Percentiles rank a stretch among this genome's conserved stretches.
These are phyloP conservation scores for Synanthedon andrenaeformis DNA, from an alignment of 2,888 invertebrate species.

Conservation along the genomic window DNA sequence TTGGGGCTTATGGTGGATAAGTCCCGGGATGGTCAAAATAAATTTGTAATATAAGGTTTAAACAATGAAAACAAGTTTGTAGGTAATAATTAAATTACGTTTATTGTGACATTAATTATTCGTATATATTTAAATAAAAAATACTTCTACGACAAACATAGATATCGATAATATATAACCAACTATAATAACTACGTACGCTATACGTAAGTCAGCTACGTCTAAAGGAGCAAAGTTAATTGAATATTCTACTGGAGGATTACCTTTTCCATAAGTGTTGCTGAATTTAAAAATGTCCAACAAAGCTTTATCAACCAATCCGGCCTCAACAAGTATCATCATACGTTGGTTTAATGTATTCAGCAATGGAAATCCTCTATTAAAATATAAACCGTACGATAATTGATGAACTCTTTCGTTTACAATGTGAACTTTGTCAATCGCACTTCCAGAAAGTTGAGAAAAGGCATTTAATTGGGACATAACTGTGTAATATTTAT, in stretches of 20 bases:
- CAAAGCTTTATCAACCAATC: background rate
- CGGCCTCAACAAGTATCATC: conserved; percentile 5
- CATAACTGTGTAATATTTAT: conserved; percentile 2
- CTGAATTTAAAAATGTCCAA: background rate
- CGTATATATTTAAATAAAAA: background rate
- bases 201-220: background rate
- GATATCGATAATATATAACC: background rate
- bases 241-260: background rate
- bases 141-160: background rate
- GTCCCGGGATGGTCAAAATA: no score
- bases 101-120: background rate
- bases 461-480: conserved; percentile 2
- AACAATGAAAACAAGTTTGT: no score
- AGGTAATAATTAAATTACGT: no score
- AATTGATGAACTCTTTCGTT: conserved; percentile 4
- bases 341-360: background rate
- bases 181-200: background rate
- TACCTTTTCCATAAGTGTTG: background rate
- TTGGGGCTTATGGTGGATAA: no score
- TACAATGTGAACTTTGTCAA: conserved; percentile 3
- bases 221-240: background rate
- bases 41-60: no score
- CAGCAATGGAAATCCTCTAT: conserved; percentile 7
- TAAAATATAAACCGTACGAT: conserved; percentile 4
- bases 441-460: conserved; percentile 1